Evolutionary conservation across 2,888 invertebrate genomes (phyloP).

Genomic region (Lasioglossum marginatum): DNA sequence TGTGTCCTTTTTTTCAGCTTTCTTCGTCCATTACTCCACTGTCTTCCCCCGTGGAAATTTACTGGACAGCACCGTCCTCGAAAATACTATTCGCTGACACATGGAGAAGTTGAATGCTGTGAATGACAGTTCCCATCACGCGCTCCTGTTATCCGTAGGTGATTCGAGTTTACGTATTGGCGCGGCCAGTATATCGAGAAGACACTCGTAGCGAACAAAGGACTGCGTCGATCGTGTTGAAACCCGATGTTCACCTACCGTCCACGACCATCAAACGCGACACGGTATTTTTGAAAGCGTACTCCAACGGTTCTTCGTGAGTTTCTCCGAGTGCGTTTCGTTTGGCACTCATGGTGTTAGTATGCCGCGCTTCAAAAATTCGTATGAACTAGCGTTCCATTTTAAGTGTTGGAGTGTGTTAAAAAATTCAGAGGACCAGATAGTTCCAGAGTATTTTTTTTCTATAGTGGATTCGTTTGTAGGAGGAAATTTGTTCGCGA

Average conservation of each 20-base stretch:
- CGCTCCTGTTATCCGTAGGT: slow-evolving; percentile 12
- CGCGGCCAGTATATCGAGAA: neutral
- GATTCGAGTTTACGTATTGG: neutral
- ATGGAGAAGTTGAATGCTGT: neutral
- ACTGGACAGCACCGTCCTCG: neutral
- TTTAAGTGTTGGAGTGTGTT: neutral
- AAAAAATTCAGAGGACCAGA: neutral
- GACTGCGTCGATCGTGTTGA: neutral
- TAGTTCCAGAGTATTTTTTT: neutral
- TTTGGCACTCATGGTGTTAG: neutral
- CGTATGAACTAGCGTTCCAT: neutral
- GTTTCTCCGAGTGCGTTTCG: neutral
- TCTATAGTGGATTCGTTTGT: neutral
- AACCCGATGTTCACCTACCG: neutral
- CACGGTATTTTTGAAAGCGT: neutral
- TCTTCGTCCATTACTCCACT: too few relatives aligned
- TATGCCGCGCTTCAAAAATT: neutral
- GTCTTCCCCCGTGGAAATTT: neutral
- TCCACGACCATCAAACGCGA: neutral
- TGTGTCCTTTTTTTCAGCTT: slow-evolving; percentile 3
- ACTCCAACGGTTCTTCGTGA: neutral
- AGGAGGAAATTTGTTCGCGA: neutral
- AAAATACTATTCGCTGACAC: neutral
- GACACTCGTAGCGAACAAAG: neutral
- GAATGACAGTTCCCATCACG: neutral